phyloP scores from a whole-genome alignment of 2,888 invertebrate species.

The Diadromus collaris region DNA sequence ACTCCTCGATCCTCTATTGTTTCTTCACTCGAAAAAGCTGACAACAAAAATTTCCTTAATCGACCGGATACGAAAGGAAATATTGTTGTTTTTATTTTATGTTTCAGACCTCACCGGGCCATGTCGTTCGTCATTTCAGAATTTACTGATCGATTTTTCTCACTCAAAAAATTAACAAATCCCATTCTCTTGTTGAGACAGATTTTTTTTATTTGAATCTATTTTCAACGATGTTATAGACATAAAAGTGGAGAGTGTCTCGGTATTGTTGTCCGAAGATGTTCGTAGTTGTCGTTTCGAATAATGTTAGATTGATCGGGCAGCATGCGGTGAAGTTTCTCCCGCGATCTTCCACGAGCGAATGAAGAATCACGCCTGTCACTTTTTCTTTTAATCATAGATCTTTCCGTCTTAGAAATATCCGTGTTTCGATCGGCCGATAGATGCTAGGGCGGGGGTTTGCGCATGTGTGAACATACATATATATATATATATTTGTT shows the following conservation, averaged over 20 bases:
- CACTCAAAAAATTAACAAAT: neutral
- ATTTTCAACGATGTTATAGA: neutral
- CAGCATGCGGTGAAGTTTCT: constrained; percentile 18
- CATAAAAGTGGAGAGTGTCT: neutral
- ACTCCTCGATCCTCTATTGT: neutral
- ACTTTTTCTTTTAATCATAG: constrained; percentile 39
- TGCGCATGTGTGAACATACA: neutral
- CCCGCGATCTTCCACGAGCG: constrained; percentile 17
- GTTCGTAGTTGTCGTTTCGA: neutral
- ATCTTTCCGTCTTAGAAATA: constrained; percentile 29
- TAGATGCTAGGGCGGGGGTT: neutral
- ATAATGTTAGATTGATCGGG: neutral
- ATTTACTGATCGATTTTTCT: neutral
- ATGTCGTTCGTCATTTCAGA: neutral
- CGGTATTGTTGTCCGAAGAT: neutral
- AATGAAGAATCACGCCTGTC: constrained; percentile 35
- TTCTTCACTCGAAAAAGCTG: neutral
- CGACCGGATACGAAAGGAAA: constrained; percentile 6
- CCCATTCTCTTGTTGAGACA: neutral
- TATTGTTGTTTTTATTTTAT: constrained; percentile 10
- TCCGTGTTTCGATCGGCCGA: neutral
- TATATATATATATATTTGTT: neutral
- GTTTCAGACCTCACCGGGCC: neutral
- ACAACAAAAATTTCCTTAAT: constrained; percentile 14
- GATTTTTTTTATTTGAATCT: neutral